Percentiles rank a stretch among this genome's conserved stretches.
Conservation (phyloP, 2,113 vertebrate genomes). For the Clarias gariepinus region DNA sequence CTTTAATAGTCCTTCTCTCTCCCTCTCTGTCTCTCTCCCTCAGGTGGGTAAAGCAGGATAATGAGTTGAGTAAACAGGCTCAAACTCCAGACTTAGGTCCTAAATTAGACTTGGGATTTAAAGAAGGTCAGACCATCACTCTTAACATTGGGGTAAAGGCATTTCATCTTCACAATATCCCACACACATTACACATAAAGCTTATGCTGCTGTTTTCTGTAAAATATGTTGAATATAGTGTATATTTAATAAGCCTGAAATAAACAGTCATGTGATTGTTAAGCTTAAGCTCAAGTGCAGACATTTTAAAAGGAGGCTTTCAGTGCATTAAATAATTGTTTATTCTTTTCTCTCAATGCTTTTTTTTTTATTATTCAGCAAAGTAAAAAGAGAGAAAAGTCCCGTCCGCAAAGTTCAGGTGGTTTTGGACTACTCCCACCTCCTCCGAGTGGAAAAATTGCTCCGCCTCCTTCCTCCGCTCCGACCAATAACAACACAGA, state of each 20-base stretch:
- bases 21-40: constrained; percentile 14
- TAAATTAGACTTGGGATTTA: constrained; percentile 93
- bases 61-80: constrained; percentile 85
- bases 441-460: constrained; percentile 84
- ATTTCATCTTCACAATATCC: not conserved
- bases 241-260: not conserved
- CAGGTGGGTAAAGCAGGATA: constrained; percentile 95
- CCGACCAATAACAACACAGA: constrained; percentile 77
- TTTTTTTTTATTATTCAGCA: constrained; percentile 68
- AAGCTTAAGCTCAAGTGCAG: not conserved
- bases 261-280: not conserved
- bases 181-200: not conserved
- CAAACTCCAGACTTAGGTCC: constrained; percentile 83
- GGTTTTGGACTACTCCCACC: constrained; percentile 87
- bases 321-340: not conserved
- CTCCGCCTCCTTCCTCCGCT: constrained; percentile 73
- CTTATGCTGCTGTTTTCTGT: not conserved
- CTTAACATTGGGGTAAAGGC: constrained; percentile 89
- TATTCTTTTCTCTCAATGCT: not conserved
- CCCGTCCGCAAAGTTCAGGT: constrained; percentile 76
- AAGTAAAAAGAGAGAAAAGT: constrained; percentile 85
- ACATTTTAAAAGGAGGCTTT: not conserved
- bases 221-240: not conserved
- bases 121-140: constrained; percentile 97
- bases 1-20: not conserved